A percentile compares a stretch with the other conserved stretches of the same genome.
These are phyloP conservation scores for Nasua narica DNA, from an alignment of 2,797 vertebrate genomes.

Conservation along the genomic window DNA sequence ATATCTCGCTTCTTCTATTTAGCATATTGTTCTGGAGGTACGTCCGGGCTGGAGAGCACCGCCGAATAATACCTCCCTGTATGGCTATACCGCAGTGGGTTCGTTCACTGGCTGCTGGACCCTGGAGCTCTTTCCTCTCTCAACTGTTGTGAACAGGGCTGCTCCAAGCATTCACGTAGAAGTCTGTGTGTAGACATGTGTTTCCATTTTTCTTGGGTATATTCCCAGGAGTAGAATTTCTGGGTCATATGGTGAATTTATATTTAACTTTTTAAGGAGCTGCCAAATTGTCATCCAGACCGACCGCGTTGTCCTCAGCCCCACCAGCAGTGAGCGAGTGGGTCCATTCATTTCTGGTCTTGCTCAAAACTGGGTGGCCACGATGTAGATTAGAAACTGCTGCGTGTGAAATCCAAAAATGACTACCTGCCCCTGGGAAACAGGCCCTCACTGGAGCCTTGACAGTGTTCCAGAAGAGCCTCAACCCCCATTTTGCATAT, in stretches of 20 bases:
- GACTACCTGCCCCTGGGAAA: background rate
- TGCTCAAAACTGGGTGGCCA: background rate
- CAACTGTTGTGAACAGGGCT: accelerated
- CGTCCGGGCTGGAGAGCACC: accelerated
- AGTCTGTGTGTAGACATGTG: background rate
- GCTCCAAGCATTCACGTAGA: accelerated
- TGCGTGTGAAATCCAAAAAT: background rate
- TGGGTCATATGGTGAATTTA: background rate
- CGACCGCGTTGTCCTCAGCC: background rate
- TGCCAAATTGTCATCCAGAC: background rate
- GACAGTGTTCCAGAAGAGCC: background rate
- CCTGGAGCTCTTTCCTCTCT: background rate
- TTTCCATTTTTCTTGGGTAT: background rate
- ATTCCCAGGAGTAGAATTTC: conserved; percentile 5
- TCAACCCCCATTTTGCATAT: background rate
- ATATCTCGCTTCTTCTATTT: background rate
- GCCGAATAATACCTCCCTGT: background rate
- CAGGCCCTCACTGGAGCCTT: background rate
- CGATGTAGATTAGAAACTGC: background rate
- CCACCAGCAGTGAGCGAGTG: background rate
- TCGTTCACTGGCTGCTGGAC: too few relatives aligned
- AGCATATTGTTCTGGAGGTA: background rate
- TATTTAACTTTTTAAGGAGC: background rate
- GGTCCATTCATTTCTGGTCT: background rate
- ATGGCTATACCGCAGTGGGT: accelerated